These are phyloP conservation scores for Marronus borbonicus DNA, from an alignment of 2,888 invertebrate genomes.

Conservation along the genomic window DNA sequence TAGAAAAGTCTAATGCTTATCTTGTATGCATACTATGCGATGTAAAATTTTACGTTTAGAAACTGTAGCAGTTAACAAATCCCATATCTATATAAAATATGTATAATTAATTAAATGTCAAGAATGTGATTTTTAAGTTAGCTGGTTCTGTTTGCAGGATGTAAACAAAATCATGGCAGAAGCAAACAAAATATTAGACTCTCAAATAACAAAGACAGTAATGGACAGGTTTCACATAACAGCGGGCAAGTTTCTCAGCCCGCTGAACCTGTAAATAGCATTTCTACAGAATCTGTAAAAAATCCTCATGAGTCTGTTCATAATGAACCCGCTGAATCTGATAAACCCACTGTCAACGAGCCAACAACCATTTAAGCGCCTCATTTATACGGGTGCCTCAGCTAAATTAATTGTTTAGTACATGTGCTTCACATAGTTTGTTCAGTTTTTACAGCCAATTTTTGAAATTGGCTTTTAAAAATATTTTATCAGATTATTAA, in stretches of 20 bases:
- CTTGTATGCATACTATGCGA: background rate
- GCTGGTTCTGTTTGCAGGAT: conserved; percentile 71
- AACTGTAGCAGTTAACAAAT: conserved; percentile 50
- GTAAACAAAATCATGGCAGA: conserved; percentile 71
- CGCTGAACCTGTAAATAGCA: conserved; percentile 62
- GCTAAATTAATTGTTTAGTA: conserved; percentile 54
- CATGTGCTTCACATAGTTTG: conserved; percentile 55
- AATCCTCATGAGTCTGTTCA: conserved; percentile 60
- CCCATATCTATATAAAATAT: conserved; percentile 48
- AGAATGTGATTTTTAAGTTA: conserved; percentile 58
- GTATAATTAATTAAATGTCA: conserved; percentile 39
- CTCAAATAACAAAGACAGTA: conserved; percentile 61
- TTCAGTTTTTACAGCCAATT: conserved; percentile 60
- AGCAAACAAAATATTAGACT: conserved; percentile 66
- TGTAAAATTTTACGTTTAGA: conserved; percentile 31
- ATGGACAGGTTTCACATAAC: conserved; percentile 57
- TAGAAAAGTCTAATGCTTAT: conserved; percentile 1
- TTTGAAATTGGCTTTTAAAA: conserved; percentile 54
- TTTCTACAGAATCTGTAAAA: conserved; percentile 60
- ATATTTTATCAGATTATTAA: conserved; percentile 48
- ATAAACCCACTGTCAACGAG: conserved; percentile 54
- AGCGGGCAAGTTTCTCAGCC: conserved; percentile 47
- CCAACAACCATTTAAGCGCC: conserved; percentile 56
- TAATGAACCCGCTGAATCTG: conserved; percentile 62
- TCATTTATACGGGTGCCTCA: conserved; percentile 52